A percentile compares a stretch with the other conserved stretches of the same genome.
These are phyloP conservation scores for Serinus canaria DNA, from an alignment of 2,113 vertebrate species.

Conservation along the genomic window DNA sequence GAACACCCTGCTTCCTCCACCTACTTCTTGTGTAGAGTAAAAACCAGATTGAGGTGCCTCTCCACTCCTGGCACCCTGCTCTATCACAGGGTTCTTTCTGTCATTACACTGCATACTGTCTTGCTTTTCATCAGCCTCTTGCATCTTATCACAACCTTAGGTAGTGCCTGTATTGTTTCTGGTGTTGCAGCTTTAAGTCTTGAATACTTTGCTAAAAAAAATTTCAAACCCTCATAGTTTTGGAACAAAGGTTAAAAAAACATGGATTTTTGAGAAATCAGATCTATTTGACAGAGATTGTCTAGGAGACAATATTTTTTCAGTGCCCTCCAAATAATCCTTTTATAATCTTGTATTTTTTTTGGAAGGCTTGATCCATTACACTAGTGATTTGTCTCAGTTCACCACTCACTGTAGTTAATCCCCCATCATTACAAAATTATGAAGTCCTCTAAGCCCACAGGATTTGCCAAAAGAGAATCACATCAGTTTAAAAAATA, in stretches of 20 bases:
- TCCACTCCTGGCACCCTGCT: neutral
- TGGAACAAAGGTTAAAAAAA: neutral
- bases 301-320: neutral
- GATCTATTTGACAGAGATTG: neutral
- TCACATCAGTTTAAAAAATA: neutral
- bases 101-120: neutral
- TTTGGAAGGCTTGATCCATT: neutral
- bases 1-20: constrained; percentile 24
- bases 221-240: neutral
- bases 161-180: neutral
- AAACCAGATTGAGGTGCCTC: neutral
- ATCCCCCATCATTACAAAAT: neutral
- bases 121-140: neutral
- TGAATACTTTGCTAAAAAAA: neutral
- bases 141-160: neutral
- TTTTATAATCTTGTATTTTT: neutral
- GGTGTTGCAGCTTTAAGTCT: neutral
- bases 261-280: neutral
- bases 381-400: neutral
- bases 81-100: neutral
- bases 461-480: neutral
- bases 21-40: neutral
- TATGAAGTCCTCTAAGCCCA: neutral
- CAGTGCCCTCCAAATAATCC: neutral
- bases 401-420: neutral